Evolutionary conservation across 2,888 invertebrate genomes (phyloP), one percentile per base, ranked within the genome.

Genomic region (Cheilosia pagana): DNA sequence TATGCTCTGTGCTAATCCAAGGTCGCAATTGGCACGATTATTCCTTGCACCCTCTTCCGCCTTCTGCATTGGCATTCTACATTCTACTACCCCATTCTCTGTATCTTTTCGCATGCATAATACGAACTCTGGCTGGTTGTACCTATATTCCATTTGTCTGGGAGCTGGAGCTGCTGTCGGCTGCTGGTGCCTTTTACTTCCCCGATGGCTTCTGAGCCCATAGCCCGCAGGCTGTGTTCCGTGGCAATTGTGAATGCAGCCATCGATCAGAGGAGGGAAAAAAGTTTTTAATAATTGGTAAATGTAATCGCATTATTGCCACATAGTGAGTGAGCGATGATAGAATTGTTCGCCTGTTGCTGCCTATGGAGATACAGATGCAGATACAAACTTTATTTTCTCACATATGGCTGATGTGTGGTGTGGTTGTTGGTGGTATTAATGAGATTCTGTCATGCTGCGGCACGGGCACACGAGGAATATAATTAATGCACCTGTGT

Each of bases 11-110:
- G 70, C 79, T 85, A 85, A 85, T 85, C 81, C 85, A 85, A 85
- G 85, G 85, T 85, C 85, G 85, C 81, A 85, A 85, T 81, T 85
- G 85, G 85, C 85, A 85, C 85, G 85, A 85, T 85, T 85, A 81
- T 85, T 79, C 70, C 71, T 76, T 53, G 81, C 81, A 50, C 85
- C 75, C 85, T 85, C 76, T 81, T 79, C 78, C 81, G 81, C 81
- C 81, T 75, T 77, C 77, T 57, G 65, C 76, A 39, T 41, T 67
- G 68, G 81, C 76, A 82, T 77, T 82, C 82, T 72, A 62, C 82
- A 77, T 77, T 82, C 82, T 72, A 62, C 82, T 68, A 82, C 77
- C 82, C 77, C 82, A 77, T 72, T 72, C 82, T 82, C 65, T 19
- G 50, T 53, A 53, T 63, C 78, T 83, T 79, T 85, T 79, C 65